phyloP scores from a whole-genome alignment of 2,797 vertebrate species.

The Discoglossus pictus region DNA sequence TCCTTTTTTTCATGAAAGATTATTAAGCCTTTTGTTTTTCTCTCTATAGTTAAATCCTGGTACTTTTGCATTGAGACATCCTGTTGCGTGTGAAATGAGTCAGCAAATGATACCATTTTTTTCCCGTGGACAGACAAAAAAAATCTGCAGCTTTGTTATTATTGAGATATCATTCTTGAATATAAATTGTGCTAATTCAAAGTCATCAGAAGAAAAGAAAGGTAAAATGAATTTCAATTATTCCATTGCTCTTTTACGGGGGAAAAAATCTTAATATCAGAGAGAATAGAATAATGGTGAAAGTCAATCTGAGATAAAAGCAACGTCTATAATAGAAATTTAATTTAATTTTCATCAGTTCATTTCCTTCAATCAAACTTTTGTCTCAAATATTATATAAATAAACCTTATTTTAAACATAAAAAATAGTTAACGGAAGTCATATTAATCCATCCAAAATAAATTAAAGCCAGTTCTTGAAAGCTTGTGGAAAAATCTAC shows the following conservation, averaged over 20 bases:
- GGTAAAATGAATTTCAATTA: slow-evolving; percentile 63
- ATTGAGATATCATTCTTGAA: slow-evolving; percentile 53
- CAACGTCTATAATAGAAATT: not conserved
- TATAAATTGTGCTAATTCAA: slow-evolving; percentile 65
- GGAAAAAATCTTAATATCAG: slow-evolving; percentile 45
- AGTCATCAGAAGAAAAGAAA: slow-evolving; percentile 62
- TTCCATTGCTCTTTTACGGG: slow-evolving; percentile 52
- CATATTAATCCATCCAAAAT: too few relatives aligned
- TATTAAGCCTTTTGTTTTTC: slow-evolving; percentile 1
- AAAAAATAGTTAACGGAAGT: too few relatives aligned
- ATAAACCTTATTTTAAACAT: too few relatives aligned
- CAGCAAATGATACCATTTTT: slow-evolving; percentile 62
- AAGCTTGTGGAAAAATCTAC: too few relatives aligned
- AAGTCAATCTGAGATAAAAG: not conserved
- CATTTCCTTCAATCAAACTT: not conserved
- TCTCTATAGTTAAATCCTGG: slow-evolving; percentile 25
- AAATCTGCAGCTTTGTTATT: slow-evolving; percentile 55
- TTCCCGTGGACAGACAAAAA: slow-evolving; percentile 48
- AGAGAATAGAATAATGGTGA: not conserved
- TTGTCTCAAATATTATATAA: not conserved
- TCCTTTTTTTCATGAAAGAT: slow-evolving; percentile 9
- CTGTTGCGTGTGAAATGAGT: slow-evolving; percentile 69
- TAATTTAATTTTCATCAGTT: not conserved
- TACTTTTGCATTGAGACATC: slow-evolving; percentile 58
- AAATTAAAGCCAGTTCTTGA: too few relatives aligned